These are phyloP conservation scores for Chymomyza costata DNA, from an alignment of 1,140 invertebrate genomes.

Conservation along the genomic window DNA sequence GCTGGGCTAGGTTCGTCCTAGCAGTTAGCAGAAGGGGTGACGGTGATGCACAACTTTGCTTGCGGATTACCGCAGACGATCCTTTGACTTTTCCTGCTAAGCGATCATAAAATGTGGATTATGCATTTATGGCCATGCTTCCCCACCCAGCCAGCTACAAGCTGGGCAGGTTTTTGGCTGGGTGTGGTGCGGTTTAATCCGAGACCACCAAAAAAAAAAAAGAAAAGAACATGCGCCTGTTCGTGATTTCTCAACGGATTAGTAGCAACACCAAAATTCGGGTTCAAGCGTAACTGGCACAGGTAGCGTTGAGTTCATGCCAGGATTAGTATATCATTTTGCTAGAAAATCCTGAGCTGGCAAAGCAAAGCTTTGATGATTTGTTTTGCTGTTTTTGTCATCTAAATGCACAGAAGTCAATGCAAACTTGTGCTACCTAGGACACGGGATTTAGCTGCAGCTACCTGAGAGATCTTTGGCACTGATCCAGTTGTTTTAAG, in stretches of 20 bases:
- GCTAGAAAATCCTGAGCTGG: conserved; percentile 24
- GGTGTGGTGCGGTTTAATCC: conserved; percentile 61
- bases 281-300: conserved; percentile 8
- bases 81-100: conserved; percentile 73
- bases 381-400: conserved; percentile 24
- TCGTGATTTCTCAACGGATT: conserved; percentile 12
- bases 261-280: conserved; percentile 33
- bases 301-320: conserved; percentile 8
- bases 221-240: background rate
- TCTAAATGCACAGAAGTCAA: conserved; percentile 33
- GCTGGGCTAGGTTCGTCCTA: conserved; percentile 1
- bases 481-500: too few species aligned
- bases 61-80: conserved; percentile 66
- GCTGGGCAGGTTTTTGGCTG: background rate
- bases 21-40: conserved; percentile 21
- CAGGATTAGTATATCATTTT: conserved; percentile 41
- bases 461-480: background rate
- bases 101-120: conserved; percentile 66
- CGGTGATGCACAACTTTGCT: conserved; percentile 25
- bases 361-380: conserved; percentile 30
- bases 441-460: too few species aligned
- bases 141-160: conserved; percentile 7
- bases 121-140: conserved; percentile 57
- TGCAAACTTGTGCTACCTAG: too few species aligned
- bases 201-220: conserved; percentile 44